Base-by-base conservation (phyloP, 2,797 vertebrate genomes). In the Leptatherina wallacei region DNA sequence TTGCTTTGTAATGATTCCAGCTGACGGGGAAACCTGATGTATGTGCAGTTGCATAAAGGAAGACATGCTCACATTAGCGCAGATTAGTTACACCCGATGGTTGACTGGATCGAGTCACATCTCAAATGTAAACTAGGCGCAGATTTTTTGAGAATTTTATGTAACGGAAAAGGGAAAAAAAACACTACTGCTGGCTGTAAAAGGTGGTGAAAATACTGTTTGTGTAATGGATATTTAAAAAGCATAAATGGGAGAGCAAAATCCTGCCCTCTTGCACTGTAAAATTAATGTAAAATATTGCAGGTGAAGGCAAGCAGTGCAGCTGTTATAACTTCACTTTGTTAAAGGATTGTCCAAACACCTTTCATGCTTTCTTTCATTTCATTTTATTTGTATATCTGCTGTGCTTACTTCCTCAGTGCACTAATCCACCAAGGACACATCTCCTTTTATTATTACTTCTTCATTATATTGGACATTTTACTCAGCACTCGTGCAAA, bases 261-360 rank as follows among this genome's bases (percentile, higher is more conserved):
- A 71, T 49, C 63, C 29, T 51, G 29, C 16, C 54, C 55, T 75
- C 14, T 13, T 67, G 20, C 24, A 14, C 3, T 61, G 40, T 76
- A 40, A 69, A 78, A 73, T 54, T 0, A 29, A 30, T 71, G 57
- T 83, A 58, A 72, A 72, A 81, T 52, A 57, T 10, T 61, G 49
- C 49, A 57, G 64, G 16, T 62, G 3, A 75, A 61, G 22, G 27
- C 38, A 42, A 62, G 66, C 69, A 75, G 29, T 70, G 55, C 13
- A 3, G 66, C 72, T 59, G 44, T 76, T 62, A 63, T 16, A 42
- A 68, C 33, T 56, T 75, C 63, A 77, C 81, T 38, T 18, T 70
- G 11, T 84, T 75, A 42, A 59, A 80, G 36, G 62, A 59, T 65
- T 82, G 63, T 63, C 77, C 58, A n/a, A 42, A 73, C 77, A 73